Evolutionary conservation across 2,888 invertebrate species (phyloP), one percentile per base, ranked within the genome.

Genomic region (Drosophila multiciliata): DNA sequence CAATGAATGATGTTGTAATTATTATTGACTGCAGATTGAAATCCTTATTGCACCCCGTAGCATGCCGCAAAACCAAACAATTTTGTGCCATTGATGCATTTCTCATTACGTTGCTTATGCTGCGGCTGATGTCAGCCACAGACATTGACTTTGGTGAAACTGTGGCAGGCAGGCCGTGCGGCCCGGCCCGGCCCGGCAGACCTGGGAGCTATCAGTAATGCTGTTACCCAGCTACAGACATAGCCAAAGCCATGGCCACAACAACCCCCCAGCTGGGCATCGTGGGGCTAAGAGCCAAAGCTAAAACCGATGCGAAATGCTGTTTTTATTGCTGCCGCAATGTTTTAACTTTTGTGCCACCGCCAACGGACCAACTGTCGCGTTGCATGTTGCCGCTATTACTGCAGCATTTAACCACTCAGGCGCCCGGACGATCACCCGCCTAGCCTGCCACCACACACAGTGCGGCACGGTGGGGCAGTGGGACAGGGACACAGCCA

Each of bases 321-420:
- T 88, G 89, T 86, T 87, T 87, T 87, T 90, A 87, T 89, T 88
- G 88, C 90, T 73, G 80, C 90, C 90, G 88, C 86, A 87, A 87
- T 87, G 86, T 87, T 87, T 88, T 77, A 89, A 89, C 89, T 84
- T 84, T 80, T 82, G 82, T 84, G 72, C 73, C 57, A 53, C 66
- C 60, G 52, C 62, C 50, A 48, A 52, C 50, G 35, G 26, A 54
- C 42, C 82, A 75, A 82, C 89, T 82, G 89, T 87, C 89, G 87
- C 80, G 89, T 82, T 85, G 85, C 89, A 85, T 85, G 89, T 87
- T 84, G 89, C 87, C 82, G 89, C 89, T 82, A 82, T 89, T 89
- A 89, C 85, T 89, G 85, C 85, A 72, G 89, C 89, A 89, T 85
- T 85, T 85, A 85, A 87, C 82, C 89, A 89, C 89, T 87, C 88